Evolutionary conservation across 2,888 invertebrate species (phyloP), one percentile per base, ranked within the genome.

Genomic region (Sminthurides aquaticus): DNA sequence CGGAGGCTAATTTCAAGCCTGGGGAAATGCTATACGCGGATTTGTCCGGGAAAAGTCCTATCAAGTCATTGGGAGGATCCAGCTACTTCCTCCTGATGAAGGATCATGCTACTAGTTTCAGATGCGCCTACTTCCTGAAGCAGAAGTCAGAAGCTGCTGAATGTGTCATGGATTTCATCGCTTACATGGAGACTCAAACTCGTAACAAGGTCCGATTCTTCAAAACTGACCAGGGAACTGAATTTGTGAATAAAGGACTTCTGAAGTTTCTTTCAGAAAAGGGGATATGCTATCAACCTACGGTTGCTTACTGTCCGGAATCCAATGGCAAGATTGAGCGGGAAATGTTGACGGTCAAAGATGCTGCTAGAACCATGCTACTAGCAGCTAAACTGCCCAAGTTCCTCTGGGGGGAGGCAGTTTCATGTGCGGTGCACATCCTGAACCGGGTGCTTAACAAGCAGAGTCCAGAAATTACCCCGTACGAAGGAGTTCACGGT

Each of bases 351-450:
- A n/a, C n/a, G n/a, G n/a, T n/a, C n/a, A n/a, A n/a, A 74, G 27
- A 77, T 77, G 27, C 60, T 75, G 1, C 77, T 76, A 3, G 64
- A 34, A 65, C 75, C 28, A 67, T 78, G 62, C 25, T 79, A 20
- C 57, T 69, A 22, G 66, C 68, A 3, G 70, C 68, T 28, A 64
- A 71, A 29, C 48, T 77, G 24, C 75, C 76, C 0, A 65, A 69
- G 26, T 59, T 65, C 20, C 67, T 78, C 24, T 79, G 78, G 77
- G 76, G 76, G 3, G 77, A 79, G 69, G 78, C 77, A 15, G 75
- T 76, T 2, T 75, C 74, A 43, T 76, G 76, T n/a, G 75, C 76
- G 2, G 76, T 75, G 2, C 77, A 77, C 64, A 26, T 77, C 3
- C 62, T 75, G 26, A 78, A 78, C 65, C 22, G 67, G 25, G 15